Evolutionary conservation across 2,888 invertebrate species (phyloP).

Genomic region (Drosophila dives): DNA sequence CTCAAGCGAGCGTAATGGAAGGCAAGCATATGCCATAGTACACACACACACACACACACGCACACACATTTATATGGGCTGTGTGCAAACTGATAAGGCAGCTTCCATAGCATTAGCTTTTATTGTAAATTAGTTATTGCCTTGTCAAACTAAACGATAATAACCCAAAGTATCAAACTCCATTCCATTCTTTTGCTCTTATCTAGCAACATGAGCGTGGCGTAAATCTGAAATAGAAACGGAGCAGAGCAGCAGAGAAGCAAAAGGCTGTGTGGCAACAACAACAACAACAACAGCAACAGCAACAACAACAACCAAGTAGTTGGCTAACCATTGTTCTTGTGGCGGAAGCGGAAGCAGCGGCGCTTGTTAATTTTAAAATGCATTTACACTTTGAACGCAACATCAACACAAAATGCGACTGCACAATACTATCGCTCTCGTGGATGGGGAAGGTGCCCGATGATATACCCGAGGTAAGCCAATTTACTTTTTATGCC

Average conservation of each 20-base stretch:
- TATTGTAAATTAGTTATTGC: slow-evolving; percentile 79
- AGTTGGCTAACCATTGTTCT: slow-evolving; percentile 47
- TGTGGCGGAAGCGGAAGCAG: slow-evolving; percentile 47
- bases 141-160: slow-evolving; percentile 77
- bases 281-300: slow-evolving; percentile 10
- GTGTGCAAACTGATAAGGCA: slow-evolving; percentile 65
- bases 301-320: slow-evolving; percentile 19
- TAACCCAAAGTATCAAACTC: slow-evolving; percentile 23
- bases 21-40: slow-evolving; percentile 60
- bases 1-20: slow-evolving; percentile 39
- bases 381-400: slow-evolving; percentile 99
- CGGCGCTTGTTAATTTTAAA: slow-evolving; percentile 59
- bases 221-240: slow-evolving; percentile 42
- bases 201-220: slow-evolving; percentile 68
- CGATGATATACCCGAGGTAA: slow-evolving; percentile 96
- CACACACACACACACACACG: slow-evolving; percentile 16
- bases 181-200: slow-evolving; percentile 21
- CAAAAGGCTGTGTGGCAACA: neutral
- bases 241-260: slow-evolving; percentile 8
- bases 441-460: slow-evolving; percentile 99
- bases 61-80: slow-evolving; percentile 21
- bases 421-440: slow-evolving; percentile 96
- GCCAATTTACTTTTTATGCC: slow-evolving; percentile 52
- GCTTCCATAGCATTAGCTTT: slow-evolving; percentile 55
- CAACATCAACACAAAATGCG: slow-evolving; percentile 96